Conservation (phyloP, 1,140 invertebrate species). For the Panagrolaimus sp. region DNA sequence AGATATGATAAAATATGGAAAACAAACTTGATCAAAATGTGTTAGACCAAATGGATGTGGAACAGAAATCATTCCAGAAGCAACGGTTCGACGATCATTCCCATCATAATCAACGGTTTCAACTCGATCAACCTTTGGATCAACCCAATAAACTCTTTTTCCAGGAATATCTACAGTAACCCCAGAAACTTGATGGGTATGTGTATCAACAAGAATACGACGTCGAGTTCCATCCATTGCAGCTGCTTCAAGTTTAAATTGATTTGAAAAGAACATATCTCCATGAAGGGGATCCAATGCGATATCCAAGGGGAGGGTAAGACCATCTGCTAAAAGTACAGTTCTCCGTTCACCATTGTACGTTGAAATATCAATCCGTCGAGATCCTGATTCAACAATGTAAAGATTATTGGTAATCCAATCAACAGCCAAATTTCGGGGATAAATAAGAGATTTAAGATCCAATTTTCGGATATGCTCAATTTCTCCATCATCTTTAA, state of each 20-base stretch:
- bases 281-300: conserved; percentile 77
- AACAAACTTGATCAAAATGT: conserved; percentile 63
- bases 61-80: conserved; percentile 48
- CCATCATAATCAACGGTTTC: conserved; percentile 65
- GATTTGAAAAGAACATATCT: conserved; percentile 60
- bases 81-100: conserved; percentile 56
- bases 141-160: conserved; percentile 66
- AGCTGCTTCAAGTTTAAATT: conserved; percentile 53
- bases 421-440: conserved; percentile 81
- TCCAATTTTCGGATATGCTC: conserved; percentile 67
- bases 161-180: conserved; percentile 53
- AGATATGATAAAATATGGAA: conserved; percentile 87
- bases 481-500: conserved; percentile 53
- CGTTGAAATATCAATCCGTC: conserved; percentile 86
- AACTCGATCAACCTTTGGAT: conserved; percentile 65
- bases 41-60: conserved; percentile 59
- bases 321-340: conserved; percentile 81
- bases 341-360: conserved; percentile 75
- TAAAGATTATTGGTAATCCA: conserved; percentile 94
- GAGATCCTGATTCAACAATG: conserved; percentile 82
- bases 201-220: conserved; percentile 49
- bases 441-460: conserved; percentile 78
- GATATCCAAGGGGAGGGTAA: conserved; percentile 82
- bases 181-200: conserved; percentile 59
- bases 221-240: conserved; percentile 55